phyloP scores from a whole-genome alignment of 2,113 vertebrate species.

The Passer domesticus region DNA sequence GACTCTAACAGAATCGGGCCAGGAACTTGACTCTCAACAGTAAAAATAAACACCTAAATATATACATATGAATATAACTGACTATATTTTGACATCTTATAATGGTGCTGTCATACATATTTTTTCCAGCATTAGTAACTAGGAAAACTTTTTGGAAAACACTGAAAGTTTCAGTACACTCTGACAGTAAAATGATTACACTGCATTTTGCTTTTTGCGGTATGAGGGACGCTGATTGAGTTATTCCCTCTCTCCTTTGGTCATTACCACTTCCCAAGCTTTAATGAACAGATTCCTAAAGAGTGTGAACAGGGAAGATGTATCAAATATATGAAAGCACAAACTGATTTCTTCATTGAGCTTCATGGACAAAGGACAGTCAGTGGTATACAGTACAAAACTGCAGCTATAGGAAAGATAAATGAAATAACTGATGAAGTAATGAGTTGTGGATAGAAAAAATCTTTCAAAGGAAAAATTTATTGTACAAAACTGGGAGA shows the following conservation, averaged over 20 bases:
- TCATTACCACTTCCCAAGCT: not conserved
- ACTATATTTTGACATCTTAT: not conserved
- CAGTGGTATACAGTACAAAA: not conserved
- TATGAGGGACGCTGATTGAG: not conserved
- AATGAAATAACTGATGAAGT: not conserved
- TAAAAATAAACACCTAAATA: not conserved
- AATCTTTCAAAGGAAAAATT: not conserved
- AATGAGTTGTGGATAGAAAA: not conserved
- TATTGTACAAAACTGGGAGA: not conserved
- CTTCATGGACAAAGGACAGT: not conserved
- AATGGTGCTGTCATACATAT: accelerated
- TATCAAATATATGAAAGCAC: not conserved
- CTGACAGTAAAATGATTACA: not conserved
- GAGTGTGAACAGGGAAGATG: not conserved
- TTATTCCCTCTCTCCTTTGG: not conserved
- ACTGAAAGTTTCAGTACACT: not conserved
- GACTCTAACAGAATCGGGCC: not conserved
- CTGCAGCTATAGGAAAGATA: not conserved
- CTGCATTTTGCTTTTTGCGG: not conserved
- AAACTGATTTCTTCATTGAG: not conserved
- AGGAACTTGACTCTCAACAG: not conserved
- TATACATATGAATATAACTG: not conserved
- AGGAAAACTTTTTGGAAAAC: not conserved
- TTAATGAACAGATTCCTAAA: not conserved
- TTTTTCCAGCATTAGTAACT: not conserved